A percentile compares a stretch with the other conserved stretches of the same genome.
These are phyloP conservation scores for Epistrophe eligans DNA, from an alignment of 2,888 invertebrate genomes.

Conservation along the genomic window DNA sequence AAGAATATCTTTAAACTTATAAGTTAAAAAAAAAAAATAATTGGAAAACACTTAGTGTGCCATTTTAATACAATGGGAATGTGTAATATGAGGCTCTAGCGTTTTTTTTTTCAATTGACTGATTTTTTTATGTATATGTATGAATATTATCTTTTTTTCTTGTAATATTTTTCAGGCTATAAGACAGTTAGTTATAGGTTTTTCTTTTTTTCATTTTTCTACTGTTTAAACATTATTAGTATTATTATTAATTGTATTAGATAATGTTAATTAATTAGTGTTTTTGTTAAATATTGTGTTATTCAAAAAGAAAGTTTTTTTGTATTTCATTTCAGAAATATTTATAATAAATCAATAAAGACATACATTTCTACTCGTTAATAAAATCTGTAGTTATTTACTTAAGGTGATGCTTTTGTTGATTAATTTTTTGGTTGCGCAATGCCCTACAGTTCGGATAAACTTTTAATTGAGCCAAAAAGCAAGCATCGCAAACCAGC, in stretches of 20 bases:
- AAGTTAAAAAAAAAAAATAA: not conserved
- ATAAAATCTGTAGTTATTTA: not conserved
- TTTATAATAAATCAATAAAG: slow-evolving; percentile 44
- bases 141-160: slow-evolving; percentile 6
- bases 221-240: not conserved
- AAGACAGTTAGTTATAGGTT: slow-evolving; percentile 1
- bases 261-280: slow-evolving; percentile 49
- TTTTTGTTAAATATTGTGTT: slow-evolving; percentile 19
- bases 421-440: no score
- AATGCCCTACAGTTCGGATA: no score
- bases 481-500: no score
- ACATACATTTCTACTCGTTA: slow-evolving; percentile 23
- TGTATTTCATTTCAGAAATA: slow-evolving; percentile 16
- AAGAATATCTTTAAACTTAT: slow-evolving; percentile 30
- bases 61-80: slow-evolving; percentile 47
- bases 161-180: not conserved
- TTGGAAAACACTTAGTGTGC: slow-evolving; percentile 24
- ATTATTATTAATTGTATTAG: slow-evolving; percentile 25
- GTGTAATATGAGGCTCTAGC: slow-evolving; percentile 41
- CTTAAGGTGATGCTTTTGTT: not conserved
- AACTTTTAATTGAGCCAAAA: no score
- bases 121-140: slow-evolving; percentile 35
- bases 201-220: slow-evolving; percentile 17
- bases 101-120: slow-evolving; percentile 54
- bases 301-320: not conserved